Evolutionary conservation across 1,140 invertebrate species (phyloP).

Genomic region (Paralvinella palmiformis): DNA sequence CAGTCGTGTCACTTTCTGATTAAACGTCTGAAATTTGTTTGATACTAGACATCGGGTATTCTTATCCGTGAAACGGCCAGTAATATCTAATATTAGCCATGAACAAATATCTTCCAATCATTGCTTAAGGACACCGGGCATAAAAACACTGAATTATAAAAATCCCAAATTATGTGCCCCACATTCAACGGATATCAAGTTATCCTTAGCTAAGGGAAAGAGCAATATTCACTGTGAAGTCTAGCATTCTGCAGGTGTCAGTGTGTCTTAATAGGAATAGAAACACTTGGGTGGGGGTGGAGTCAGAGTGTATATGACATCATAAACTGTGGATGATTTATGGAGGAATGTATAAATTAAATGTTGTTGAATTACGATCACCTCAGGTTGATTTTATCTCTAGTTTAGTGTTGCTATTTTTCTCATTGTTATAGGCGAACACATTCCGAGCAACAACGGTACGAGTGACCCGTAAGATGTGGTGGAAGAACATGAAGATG

Average conservation of each 20-base stretch:
- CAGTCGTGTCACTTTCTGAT: too few species aligned
- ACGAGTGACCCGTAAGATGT: conserved; percentile 42
- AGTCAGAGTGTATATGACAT: not conserved
- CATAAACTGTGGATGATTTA: not conserved
- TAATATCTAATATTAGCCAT: too few species aligned
- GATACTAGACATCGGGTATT: too few species aligned
- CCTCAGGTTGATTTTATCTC: not conserved
- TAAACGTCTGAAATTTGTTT: too few species aligned
- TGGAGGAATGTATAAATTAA: not conserved
- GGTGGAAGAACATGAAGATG: conserved; percentile 50
- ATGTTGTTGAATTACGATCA: not conserved
- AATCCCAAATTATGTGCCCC: too few species aligned
- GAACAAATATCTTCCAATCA: too few species aligned
- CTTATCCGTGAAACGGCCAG: too few species aligned
- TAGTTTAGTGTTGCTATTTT: not conserved
- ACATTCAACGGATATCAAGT: too few species aligned
- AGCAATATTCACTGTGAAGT: not conserved
- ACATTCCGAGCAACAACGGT: conserved; percentile 42
- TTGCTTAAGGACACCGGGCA: too few species aligned
- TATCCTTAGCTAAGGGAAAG: too few species aligned
- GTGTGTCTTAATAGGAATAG: not conserved
- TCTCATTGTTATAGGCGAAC: conserved; percentile 34
- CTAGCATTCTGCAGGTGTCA: not conserved
- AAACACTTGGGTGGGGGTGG: not conserved
- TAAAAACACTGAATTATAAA: too few species aligned